Base-by-base conservation (phyloP, 2,888 invertebrate genomes). In the Boloria selene region DNA sequence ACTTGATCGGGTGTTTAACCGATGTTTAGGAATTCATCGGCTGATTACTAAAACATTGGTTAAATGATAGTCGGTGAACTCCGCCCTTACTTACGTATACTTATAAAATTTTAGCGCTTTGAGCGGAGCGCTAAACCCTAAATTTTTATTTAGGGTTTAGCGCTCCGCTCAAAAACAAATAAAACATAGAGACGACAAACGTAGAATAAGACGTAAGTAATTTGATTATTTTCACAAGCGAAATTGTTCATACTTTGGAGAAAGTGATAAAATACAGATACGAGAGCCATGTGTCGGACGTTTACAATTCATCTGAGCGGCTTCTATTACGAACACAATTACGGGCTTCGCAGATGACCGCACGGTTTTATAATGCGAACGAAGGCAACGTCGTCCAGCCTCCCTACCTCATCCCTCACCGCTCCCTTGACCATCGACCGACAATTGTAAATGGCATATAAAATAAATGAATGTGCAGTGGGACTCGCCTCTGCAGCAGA, bases 381-480 rank as follows among this genome's bases (percentile, higher is more conserved):
- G 89, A 90, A 89, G 91, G 89, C 88, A 86, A 77, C 87, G 83
- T 81, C 82, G 82, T 82, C 82, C 81, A 78, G 74, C 77, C 79
- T 75, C 77, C 76, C 78, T 78, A 72, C 81, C 77, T 77, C 77
- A 73, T 77, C 79, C 79, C 78, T 81, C 76, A 79, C 79, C 77
- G 83, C 88, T 89, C 92, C 93, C 93, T 93, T 93, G 93, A 92
- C 93, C 93, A 92, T 92, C 92, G 93, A 92, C 92, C 93, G 92
- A 92, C 92, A 92, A 93, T 93, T 93, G 93, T 93, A 93, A 93
- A 93, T 93, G 93, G 93, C 93, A 93, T 92, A 93, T 93, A 93
- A 93, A 93, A 93, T 93, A 93, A 93, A 93, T 92, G 92, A 92
- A 93, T 93, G 93, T 93, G 92, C 93, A 91, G 87, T 87, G 91